Evolutionary conservation across 2,797 vertebrate genomes (phyloP).

Genomic region (Sebastes kiyomatsui): DNA sequence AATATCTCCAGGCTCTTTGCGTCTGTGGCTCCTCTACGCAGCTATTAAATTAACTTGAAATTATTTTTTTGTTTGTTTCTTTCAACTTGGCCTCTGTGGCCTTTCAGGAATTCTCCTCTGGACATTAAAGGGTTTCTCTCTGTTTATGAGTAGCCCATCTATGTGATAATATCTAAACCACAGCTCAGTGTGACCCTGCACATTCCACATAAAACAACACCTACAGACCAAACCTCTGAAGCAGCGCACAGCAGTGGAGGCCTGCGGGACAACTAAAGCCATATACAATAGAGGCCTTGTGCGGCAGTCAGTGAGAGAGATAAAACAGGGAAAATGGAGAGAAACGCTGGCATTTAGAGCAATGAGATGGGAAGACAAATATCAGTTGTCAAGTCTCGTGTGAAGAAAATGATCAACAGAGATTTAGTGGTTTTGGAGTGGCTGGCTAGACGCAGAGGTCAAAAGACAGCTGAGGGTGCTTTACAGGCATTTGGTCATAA

Average conservation of each 20-base stretch:
- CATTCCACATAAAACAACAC: constrained; percentile 60
- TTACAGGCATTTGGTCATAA: not conserved
- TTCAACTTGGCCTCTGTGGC: not conserved
- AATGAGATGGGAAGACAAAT: constrained; percentile 2
- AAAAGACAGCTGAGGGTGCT: not conserved
- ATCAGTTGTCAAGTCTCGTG: not conserved
- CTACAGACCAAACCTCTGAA: constrained; percentile 42
- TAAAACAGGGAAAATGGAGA: not conserved
- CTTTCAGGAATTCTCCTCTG: constrained; percentile 3
- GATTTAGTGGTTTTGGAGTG: not conserved
- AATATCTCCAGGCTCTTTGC: not conserved
- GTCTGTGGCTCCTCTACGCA: not conserved
- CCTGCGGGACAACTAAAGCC: not conserved
- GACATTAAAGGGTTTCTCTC: constrained; percentile 19
- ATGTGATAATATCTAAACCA: constrained; percentile 43
- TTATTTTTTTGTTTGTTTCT: not conserved
- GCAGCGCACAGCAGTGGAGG: not conserved
- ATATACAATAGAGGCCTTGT: constrained; percentile 51
- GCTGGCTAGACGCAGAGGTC: not conserved
- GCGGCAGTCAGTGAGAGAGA: not conserved
- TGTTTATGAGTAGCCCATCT: constrained; percentile 30
- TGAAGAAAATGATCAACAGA: constrained; percentile 2
- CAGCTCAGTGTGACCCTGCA: constrained; percentile 32
- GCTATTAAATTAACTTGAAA: constrained; percentile 4
- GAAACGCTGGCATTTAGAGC: not conserved